A percentile compares a stretch with the other conserved stretches of the same genome.
phyloP scores from a whole-genome alignment of 2,797 vertebrate species.

The Propithecus perrieri region DNA sequence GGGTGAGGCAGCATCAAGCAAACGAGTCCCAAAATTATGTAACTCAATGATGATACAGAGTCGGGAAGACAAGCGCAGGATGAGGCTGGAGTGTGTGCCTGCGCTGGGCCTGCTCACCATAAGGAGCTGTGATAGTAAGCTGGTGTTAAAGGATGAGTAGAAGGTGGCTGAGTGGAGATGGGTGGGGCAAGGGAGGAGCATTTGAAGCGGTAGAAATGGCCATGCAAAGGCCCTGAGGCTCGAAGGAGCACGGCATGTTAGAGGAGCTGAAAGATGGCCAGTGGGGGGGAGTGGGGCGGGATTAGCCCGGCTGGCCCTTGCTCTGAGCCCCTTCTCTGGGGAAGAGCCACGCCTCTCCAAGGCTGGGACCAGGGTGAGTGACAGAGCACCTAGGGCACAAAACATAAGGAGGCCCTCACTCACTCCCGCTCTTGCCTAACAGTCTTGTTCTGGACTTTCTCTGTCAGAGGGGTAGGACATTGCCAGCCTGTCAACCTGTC shows the following conservation, averaged over 20 bases:
- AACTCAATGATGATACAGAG: neutral
- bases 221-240: neutral
- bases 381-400: neutral
- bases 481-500: neutral
- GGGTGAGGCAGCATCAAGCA: neutral
- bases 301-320: neutral
- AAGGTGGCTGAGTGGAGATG: neutral
- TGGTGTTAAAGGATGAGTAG: neutral
- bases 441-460: neutral
- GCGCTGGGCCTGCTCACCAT: neutral
- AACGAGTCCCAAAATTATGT: neutral
- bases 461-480: neutral
- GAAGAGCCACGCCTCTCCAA: accelerated
- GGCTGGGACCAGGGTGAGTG: neutral
- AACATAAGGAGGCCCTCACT: neutral
- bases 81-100: accelerated
- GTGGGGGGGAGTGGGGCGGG: neutral
- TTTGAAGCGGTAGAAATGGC: neutral
- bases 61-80: neutral
- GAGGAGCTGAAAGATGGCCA: neutral
- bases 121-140: neutral
- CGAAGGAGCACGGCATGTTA: neutral
- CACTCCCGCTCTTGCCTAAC: neutral
- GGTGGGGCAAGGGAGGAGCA: neutral
- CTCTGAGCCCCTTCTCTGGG: neutral